phyloP scores from a whole-genome alignment of 2,113 vertebrate species.

The Scomber colias region DNA sequence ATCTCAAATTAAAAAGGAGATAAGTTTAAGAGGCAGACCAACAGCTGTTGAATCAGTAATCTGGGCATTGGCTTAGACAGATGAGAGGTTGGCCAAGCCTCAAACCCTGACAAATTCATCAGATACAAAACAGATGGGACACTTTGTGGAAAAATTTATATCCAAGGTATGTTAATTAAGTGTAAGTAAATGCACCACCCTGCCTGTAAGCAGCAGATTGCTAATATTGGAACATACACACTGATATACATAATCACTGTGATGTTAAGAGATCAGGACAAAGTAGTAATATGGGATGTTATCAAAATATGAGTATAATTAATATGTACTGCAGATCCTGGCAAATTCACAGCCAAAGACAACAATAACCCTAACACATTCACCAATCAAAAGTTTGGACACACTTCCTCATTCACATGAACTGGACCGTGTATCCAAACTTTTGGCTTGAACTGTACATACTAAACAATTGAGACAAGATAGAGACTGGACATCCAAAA shows the following conservation, averaged over 20 bases:
- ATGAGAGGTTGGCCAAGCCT: constrained; percentile 29
- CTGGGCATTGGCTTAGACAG: constrained; percentile 19
- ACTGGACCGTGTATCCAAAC: too few relatives aligned
- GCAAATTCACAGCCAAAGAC: constrained; percentile 12
- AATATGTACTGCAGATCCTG: constrained; percentile 41
- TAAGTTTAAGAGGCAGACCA: constrained; percentile 25
- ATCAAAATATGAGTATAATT: constrained; percentile 47
- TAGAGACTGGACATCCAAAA: too few relatives aligned
- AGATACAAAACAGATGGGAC: constrained; percentile 62
- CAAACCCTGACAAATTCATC: constrained; percentile 32
- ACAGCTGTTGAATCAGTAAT: constrained; percentile 54
- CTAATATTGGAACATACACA: constrained; percentile 46
- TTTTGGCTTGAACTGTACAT: neutral
- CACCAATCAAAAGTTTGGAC: too few relatives aligned
- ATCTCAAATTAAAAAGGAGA: constrained; percentile 11
- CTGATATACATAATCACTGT: constrained; percentile 58
- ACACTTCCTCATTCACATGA: too few relatives aligned
- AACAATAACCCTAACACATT: constrained; percentile 8
- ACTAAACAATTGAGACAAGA: neutral
- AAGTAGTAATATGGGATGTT: constrained; percentile 25
- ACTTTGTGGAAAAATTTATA: constrained; percentile 41
- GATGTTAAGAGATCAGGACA: constrained; percentile 33
- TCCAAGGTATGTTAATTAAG: constrained; percentile 54
- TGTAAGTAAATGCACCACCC: constrained; percentile 24
- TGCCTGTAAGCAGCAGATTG: constrained; percentile 48